Conservation (phyloP, 2,888 invertebrate species). For the Pseudoips prasinana region DNA sequence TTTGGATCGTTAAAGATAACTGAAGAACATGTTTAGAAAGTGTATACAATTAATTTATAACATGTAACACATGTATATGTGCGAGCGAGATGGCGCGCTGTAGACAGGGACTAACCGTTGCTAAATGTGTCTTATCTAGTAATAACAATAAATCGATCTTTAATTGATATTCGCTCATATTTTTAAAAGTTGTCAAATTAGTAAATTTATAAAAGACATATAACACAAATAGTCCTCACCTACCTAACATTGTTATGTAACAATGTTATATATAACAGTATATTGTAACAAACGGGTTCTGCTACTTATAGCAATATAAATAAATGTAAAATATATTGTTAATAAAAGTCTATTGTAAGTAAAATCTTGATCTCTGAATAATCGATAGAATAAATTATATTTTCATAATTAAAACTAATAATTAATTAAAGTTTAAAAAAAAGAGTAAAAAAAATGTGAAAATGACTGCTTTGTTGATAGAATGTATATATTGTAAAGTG, state of each 20-base stretch:
- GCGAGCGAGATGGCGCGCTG: no score
- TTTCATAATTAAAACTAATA: conserved; percentile 62
- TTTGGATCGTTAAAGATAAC: no score
- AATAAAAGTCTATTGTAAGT: conserved; percentile 45
- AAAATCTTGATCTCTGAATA: conserved; percentile 67
- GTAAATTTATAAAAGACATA: conserved; percentile 5
- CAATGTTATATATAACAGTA: conserved; percentile 36
- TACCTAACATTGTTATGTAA: conserved; percentile 29
- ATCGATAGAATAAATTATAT: conserved; percentile 72
- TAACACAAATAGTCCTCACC: conserved; percentile 27
- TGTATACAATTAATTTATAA: no score
- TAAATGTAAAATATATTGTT: conserved; percentile 41
- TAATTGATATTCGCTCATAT: no score
- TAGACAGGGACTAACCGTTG: no score
- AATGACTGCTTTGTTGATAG: conserved; percentile 59
- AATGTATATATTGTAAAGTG: conserved; percentile 71
- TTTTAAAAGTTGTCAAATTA: no score
- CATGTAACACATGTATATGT: no score
- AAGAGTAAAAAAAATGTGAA: conserved; percentile 35
- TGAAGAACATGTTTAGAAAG: no score
- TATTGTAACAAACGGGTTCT: conserved; percentile 50
- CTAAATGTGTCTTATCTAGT: no score
- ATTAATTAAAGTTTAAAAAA: conserved; percentile 34
- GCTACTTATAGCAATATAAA: conserved; percentile 45
- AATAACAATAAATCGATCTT: no score